Percentiles rank a stretch among this genome's conserved stretches.
These are phyloP conservation scores for Thymallus thymallus DNA, from an alignment of 2,113 vertebrate species.

Conservation along the genomic window DNA sequence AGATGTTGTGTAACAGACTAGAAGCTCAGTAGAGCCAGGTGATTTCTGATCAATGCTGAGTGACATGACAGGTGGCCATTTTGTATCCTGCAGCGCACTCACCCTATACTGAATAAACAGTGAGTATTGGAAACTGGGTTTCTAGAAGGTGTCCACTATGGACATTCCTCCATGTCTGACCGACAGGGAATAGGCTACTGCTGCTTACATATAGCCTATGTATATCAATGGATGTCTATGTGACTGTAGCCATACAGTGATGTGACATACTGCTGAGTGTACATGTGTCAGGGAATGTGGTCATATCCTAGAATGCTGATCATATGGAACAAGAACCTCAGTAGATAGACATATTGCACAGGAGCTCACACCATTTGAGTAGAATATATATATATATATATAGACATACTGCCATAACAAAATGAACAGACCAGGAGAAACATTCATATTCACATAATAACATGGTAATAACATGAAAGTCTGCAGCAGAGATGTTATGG, in stretches of 20 bases:
- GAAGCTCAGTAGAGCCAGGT: neutral
- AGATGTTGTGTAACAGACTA: neutral
- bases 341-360: constrained; percentile 58
- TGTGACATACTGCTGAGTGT: neutral
- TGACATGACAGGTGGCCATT: neutral
- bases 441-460: constrained; percentile 37
- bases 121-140: neutral
- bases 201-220: neutral
- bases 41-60: constrained; percentile 5
- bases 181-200: neutral
- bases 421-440: constrained; percentile 39
- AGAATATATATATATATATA: constrained; percentile 3
- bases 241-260: too few relatives aligned
- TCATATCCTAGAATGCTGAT: constrained; percentile 2
- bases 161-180: neutral
- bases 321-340: neutral
- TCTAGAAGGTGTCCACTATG: neutral
- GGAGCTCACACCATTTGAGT: constrained; percentile 43
- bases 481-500: neutral
- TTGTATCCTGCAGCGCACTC: neutral
- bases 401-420: constrained; percentile 38
- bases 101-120: neutral
- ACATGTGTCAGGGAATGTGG: neutral
- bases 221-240: neutral
- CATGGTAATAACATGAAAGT: constrained; percentile 14